Conservation (phyloP, 1,140 invertebrate genomes). For the Hetaerina americana region DNA sequence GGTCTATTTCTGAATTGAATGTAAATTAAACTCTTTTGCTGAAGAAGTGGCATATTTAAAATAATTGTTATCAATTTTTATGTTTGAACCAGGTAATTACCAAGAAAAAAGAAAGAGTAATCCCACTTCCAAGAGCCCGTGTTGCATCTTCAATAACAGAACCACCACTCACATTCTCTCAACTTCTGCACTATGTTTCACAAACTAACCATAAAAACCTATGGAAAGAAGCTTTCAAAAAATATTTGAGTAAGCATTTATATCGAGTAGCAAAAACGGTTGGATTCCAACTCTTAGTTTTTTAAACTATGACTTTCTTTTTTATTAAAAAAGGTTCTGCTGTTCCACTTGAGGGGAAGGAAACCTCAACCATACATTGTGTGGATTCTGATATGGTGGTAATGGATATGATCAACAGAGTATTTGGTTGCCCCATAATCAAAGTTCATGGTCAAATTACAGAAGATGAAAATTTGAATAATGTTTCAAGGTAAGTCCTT, state of each 20-base stretch:
- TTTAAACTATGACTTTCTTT: not conserved
- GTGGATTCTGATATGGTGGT: conserved; percentile 44
- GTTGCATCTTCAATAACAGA: conserved; percentile 37
- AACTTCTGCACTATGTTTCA: conserved; percentile 64
- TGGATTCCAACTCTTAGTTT: too few relatives aligned
- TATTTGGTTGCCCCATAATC: conserved; percentile 59
- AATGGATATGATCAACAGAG: conserved; percentile 50
- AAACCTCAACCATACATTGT: not conserved
- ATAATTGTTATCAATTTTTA: conserved; percentile 8
- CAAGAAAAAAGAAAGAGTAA: conserved; percentile 50
- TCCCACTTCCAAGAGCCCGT: conserved; percentile 52
- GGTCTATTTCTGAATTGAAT: not conserved
- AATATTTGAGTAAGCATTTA: conserved; percentile 45
- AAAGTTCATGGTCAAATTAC: conserved; percentile 34
- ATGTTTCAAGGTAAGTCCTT: not conserved
- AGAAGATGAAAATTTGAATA: not conserved
- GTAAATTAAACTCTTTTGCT: conserved; percentile 5
- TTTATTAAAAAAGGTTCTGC: not conserved
- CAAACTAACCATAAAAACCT: conserved; percentile 68
- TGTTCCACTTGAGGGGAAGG: conserved; percentile 18
- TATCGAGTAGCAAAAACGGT: conserved; percentile 20
- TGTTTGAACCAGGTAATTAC: conserved; percentile 43
- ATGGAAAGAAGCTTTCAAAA: conserved; percentile 72
- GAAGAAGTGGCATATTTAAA: conserved; percentile 11
- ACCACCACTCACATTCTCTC: conserved; percentile 52